These are phyloP conservation scores for Epicampocera succincta DNA, from an alignment of 2,888 invertebrate species.

Conservation along the genomic window DNA sequence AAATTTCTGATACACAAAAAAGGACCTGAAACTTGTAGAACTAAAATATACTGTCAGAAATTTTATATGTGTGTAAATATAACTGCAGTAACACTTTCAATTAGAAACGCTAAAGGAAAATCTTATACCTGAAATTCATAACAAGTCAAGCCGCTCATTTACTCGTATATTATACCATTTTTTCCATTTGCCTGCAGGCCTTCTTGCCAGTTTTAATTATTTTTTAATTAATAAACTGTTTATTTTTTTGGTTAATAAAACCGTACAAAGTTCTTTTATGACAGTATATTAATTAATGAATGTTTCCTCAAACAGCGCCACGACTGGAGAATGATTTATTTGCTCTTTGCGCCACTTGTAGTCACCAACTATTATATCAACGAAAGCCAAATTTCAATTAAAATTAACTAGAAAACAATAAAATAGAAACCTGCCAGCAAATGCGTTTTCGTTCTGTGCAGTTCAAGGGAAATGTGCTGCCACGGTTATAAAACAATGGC, in stretches of 20 bases:
- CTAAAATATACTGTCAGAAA: too few relatives aligned
- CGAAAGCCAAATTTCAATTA: constrained; percentile 63
- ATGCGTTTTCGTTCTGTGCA: constrained; percentile 42
- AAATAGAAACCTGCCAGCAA: constrained; percentile 56
- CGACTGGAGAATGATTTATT: constrained; percentile 14
- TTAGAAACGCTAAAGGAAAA: too few relatives aligned
- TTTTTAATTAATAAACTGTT: constrained; percentile 10
- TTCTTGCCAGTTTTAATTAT: neutral
- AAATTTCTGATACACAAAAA: too few relatives aligned
- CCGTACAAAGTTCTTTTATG: too few relatives aligned
- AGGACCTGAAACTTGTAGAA: too few relatives aligned
- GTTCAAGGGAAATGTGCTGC: constrained; percentile 12
- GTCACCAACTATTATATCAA: constrained; percentile 32
- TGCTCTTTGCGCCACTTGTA: constrained; percentile 36
- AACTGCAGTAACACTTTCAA: too few relatives aligned
- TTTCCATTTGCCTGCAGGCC: neutral
- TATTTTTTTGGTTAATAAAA: too few relatives aligned
- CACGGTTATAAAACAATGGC: constrained; percentile 2
- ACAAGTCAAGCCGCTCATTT: neutral
- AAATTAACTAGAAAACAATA: constrained; percentile 65
- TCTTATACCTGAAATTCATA: too few relatives aligned
- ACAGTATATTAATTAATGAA: neutral
- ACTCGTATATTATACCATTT: neutral
- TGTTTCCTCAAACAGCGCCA: neutral
- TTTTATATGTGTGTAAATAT: too few relatives aligned